Base-by-base conservation (phyloP, 2,888 invertebrate species). In the Metalampra italica region DNA sequence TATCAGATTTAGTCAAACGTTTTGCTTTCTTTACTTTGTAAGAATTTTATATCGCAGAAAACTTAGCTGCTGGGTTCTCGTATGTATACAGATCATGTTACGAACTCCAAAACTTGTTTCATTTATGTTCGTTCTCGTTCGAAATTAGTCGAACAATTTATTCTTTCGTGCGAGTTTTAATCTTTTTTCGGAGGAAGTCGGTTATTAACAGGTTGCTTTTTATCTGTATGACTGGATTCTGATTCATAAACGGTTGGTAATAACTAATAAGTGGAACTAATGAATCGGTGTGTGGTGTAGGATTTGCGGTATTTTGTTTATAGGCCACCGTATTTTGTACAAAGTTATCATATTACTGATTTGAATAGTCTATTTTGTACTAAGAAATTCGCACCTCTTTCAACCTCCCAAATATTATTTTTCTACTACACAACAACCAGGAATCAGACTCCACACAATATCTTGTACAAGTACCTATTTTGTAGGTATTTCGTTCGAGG, bases 181-280 rank as follows among this genome's bases (percentile, higher is more conserved):
- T 72, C 36, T 66, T 71, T 68, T 75, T 76, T 64, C 61, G 50
- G 60, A 77, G 81, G 82, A 83, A 80, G 75, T 74, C 54, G 55
- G 72, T 79, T 74, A 82, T 81, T 83, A 82, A 79, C 80, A 77
- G 69, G 71, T 75, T 71, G 47, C 49, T 66, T 59, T 69, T 71
- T 77, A 74, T 75, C 70, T 77, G 68, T 71, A 75, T 70, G 70
- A 74, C 62, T 66, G 59, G 67, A 55, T 59, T 64, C 70, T 75
- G 79, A 78, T 74, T 77, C 77, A 77, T 67, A 58, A 64, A 61
- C 60, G 51, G 62, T 54, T 54, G 51, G 53, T 56, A 58, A 54
- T 64, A 66, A 71, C 53, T 56, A 58, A 54, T 64, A 66, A 71
- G 59, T 65, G 60, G 61, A 60, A 66, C 60, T 65, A 68, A 70